Percentiles rank a stretch among this genome's conserved stretches.
phyloP scores from a whole-genome alignment of 1,140 invertebrate species.

The Lutraria rhynchaena region DNA sequence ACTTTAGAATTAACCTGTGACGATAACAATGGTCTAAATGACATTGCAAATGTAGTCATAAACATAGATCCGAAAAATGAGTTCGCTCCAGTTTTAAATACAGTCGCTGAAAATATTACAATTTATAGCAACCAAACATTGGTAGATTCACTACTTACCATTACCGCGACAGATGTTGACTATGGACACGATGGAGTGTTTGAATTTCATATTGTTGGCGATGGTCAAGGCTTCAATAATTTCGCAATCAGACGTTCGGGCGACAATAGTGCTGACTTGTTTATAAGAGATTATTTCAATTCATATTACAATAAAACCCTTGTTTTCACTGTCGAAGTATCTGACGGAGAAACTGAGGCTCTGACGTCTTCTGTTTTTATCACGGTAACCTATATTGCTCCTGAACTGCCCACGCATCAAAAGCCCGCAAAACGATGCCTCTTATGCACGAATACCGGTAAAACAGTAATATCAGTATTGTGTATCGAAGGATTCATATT shows the following conservation, averaged over 20 bases:
- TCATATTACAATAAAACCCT: conserved; percentile 13
- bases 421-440: not conserved
- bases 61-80: conserved; percentile 11
- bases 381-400: not conserved
- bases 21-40: conserved; percentile 4
- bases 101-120: not conserved
- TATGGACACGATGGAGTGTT: conserved; percentile 18
- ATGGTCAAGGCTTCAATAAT: not conserved
- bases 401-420: not conserved
- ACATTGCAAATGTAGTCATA: not conserved
- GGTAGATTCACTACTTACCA: not conserved
- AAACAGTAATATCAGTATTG: not conserved
- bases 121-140: conserved; percentile 11
- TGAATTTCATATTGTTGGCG: not conserved
- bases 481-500: not conserved
- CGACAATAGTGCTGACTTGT: not conserved
- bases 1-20: conserved; percentile 21
- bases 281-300: not conserved
- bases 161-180: conserved; percentile 6
- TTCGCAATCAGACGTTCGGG: not conserved
- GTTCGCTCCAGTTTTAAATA: conserved; percentile 10
- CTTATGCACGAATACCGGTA: not conserved
- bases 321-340: conserved; percentile 8
- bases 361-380: not conserved
- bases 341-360: conserved; percentile 1